Percentiles rank a stretch among this genome's conserved stretches.
phyloP scores from a whole-genome alignment of 2,797 vertebrate species.

The Ambastaia sidthimunki region DNA sequence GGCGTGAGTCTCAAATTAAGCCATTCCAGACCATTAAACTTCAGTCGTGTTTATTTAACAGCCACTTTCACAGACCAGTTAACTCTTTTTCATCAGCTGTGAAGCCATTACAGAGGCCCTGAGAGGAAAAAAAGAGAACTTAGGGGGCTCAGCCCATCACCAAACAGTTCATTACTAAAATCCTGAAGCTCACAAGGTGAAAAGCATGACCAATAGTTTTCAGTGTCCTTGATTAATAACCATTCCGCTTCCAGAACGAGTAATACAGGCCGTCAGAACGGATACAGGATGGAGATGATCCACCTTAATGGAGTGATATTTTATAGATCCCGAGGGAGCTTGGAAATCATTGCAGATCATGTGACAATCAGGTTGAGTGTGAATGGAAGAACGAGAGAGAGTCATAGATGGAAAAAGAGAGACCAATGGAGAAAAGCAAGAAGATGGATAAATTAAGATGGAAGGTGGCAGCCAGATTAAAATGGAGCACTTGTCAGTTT shows the following conservation, averaged over 20 bases:
- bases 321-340: constrained; percentile 33
- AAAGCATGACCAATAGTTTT: constrained; percentile 55
- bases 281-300: constrained; percentile 51
- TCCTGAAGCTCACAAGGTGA: constrained; percentile 61
- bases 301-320: constrained; percentile 66
- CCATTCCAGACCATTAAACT: constrained; percentile 51
- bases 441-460: constrained; percentile 35
- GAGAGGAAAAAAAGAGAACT: constrained; percentile 55
- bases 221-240: constrained; percentile 57
- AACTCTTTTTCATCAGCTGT: constrained; percentile 68
- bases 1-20: constrained; percentile 49
- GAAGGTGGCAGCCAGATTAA: constrained; percentile 15
- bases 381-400: constrained; percentile 23
- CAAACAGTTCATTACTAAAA: constrained; percentile 72
- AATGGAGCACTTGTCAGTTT: constrained; percentile 19
- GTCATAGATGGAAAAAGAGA: constrained; percentile 1
- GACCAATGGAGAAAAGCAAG: background rate
- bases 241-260: constrained; percentile 47
- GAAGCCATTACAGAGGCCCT: constrained; percentile 69
- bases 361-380: constrained; percentile 21
- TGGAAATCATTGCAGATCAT: background rate
- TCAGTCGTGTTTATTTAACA: constrained; percentile 75
- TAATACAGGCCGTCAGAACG: constrained; percentile 66
- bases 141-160: constrained; percentile 63
- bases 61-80: constrained; percentile 73